Base-by-base conservation (phyloP, 2,888 invertebrate species). In the Sipha maydis region DNA sequence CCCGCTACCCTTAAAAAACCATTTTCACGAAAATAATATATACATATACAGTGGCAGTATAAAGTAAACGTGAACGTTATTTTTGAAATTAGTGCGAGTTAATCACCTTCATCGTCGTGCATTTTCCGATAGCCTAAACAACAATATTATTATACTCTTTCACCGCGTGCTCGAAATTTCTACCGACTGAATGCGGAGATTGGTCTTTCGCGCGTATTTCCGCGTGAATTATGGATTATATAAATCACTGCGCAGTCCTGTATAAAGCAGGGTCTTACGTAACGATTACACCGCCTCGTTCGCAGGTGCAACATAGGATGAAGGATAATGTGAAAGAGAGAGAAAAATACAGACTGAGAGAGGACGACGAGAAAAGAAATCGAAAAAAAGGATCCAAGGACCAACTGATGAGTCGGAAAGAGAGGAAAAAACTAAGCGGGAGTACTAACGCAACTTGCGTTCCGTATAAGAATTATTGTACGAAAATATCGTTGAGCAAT, bases 151-250 rank as follows among this genome's bases (percentile, higher is more conserved):
- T 48, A 48, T 48, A 48, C 14, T 21, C 21, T 56, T 14, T 9
- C 25, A 25, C 7, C 61, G 21, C 61, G 61, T 61, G 7, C 21
- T 61, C 21, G 61, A 48, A 48, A 48, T 48, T 48, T 48, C 48
- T 48, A 48, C 48, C 48, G 3, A 48, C 48, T 2, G 34, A 31
- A 41, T 8, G 31, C 7, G 41, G 31, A 21, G 73, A 73, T 28
- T 41, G 69, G n/a, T 73, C 73, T 54, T 86, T 56, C 21, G 56
- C 31, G 73, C 69, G 25, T 80, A 80, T 86, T 73, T 31, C 28
- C 41, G 73, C 34, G 28, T 80, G 86, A 86, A 86, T 86, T 73
- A 86, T 86, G 80, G 69, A 86, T 75, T 80, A 69, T 75, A 86
- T 80, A 86, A 86, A 86, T 86, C 86, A 86, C 73, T 48, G 48